Conservation (phyloP, 2,888 invertebrate species). For the Heliconius ismenius region DNA sequence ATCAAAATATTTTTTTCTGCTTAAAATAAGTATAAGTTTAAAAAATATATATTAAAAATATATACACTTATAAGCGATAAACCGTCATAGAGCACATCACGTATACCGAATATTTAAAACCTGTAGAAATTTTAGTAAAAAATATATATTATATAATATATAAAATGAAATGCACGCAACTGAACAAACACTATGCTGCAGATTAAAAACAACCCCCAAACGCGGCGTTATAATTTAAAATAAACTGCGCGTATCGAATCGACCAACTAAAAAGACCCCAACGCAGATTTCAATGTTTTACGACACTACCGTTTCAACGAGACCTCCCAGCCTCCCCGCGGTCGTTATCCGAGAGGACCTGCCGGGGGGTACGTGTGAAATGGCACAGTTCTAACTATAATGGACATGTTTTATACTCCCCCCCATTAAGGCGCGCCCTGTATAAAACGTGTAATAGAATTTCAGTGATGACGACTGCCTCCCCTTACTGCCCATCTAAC, state of each 20-base stretch:
- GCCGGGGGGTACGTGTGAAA: conserved; percentile 53
- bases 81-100: background rate
- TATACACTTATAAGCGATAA: background rate
- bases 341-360: conserved; percentile 42
- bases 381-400: conserved; percentile 65
- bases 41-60: background rate
- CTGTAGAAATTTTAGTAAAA: background rate
- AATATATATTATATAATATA: conserved; percentile 13
- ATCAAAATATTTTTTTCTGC: background rate
- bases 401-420: conserved; percentile 71
- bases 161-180: conserved; percentile 33
- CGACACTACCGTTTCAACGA: conserved; percentile 53
- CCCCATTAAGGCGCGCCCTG: conserved; percentile 69
- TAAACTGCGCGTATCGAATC: conserved; percentile 79
- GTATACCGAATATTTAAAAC: background rate
- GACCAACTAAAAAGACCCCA: conserved; percentile 60
- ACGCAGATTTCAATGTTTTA: conserved; percentile 72
- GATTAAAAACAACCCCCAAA: conserved; percentile 49
- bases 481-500: conserved; percentile 68
- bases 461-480: conserved; percentile 70
- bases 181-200: conserved; percentile 40
- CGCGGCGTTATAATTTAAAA: conserved; percentile 74
- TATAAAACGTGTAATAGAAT: conserved; percentile 81
- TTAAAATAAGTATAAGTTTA: no score
- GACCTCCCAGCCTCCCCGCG: conserved; percentile 44